A percentile compares a stretch with the other conserved stretches of the same genome.
phyloP scores from a whole-genome alignment of 2,888 invertebrate species.

The Megalurothrips usitatus region DNA sequence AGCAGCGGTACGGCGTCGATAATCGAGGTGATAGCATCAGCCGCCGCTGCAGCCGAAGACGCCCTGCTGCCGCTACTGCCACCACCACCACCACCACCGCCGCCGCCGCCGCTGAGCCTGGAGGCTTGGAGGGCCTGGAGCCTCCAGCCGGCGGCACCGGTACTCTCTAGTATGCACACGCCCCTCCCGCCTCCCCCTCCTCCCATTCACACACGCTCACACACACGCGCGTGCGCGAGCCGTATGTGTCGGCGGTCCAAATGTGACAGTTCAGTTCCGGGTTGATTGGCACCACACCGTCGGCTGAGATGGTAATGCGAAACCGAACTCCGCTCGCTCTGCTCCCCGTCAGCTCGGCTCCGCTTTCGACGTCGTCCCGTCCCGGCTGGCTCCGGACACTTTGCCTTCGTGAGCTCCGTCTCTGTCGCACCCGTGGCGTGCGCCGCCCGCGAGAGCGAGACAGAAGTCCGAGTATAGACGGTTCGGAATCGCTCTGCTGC shows the following conservation, averaged over 20 bases:
- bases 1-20: background rate
- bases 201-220: background rate
- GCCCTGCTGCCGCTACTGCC: background rate
- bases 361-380: no score
- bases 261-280: conserved; percentile 26
- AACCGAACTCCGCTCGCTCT: background rate
- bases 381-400: no score
- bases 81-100: background rate
- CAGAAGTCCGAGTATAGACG: no score
- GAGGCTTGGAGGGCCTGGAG: background rate
- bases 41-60: background rate
- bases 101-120: background rate
- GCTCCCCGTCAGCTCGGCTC: background rate
- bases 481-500: no score
- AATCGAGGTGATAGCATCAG: background rate
- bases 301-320: conserved; percentile 37
- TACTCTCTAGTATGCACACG: no score
- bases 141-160: no score
- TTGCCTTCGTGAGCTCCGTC: no score
- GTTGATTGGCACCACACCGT: background rate
- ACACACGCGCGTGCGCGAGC: background rate
- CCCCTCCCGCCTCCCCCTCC: background rate
- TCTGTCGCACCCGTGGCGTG: no score
- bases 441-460: no score
- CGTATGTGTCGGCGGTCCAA: background rate